Conservation (phyloP, 1,140 invertebrate species). For the Caenorhabditis remanei region DNA sequence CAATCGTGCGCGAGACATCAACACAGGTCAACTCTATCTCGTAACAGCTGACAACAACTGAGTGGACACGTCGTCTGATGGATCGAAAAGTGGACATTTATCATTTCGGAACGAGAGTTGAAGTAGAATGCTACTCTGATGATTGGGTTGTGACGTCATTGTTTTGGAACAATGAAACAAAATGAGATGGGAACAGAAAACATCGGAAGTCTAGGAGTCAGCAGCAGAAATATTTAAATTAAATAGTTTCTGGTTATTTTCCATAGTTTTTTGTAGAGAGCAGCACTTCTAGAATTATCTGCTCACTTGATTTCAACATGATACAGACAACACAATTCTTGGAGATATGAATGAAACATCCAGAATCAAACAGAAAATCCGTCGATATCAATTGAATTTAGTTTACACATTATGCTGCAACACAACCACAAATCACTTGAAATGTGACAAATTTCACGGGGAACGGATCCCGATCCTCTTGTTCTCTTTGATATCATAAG, state of each 20-base stretch:
- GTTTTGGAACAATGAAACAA: background rate
- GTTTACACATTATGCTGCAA: background rate
- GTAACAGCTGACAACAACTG: constrained; percentile 7
- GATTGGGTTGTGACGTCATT: background rate
- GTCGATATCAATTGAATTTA: too few species aligned
- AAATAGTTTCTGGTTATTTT: too few species aligned
- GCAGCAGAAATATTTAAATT: too few species aligned
- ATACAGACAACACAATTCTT: too few species aligned
- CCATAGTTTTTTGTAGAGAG: too few species aligned
- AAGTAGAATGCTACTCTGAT: too few species aligned
- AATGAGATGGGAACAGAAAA: too few species aligned
- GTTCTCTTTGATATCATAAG: background rate
- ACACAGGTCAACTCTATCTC: background rate
- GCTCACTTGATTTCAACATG: too few species aligned
- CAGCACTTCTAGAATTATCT: too few species aligned
- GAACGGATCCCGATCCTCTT: background rate
- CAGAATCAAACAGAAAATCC: background rate
- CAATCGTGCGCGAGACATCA: constrained; percentile 6
- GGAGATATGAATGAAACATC: background rate
- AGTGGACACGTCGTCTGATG: background rate
- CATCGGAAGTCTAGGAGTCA: too few species aligned
- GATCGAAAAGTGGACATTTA: background rate
- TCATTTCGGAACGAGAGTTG: background rate
- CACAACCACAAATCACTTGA: background rate
- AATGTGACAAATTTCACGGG: constrained; percentile 20